Base-by-base conservation (phyloP, 2,888 invertebrate species). In the Stomorhina lunata region DNA sequence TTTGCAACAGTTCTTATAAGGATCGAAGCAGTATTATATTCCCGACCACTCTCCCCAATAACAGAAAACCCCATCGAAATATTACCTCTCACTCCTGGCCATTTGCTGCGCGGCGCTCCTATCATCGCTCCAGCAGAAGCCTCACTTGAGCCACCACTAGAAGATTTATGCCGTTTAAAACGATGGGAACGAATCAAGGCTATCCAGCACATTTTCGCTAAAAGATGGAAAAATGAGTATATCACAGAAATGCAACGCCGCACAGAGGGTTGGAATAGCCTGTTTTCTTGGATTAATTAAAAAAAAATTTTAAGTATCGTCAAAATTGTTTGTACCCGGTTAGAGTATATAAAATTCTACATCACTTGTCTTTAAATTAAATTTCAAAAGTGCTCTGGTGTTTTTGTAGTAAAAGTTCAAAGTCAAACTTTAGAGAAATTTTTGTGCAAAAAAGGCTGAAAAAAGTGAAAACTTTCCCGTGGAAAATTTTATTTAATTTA, bases 41-140 rank as follows among this genome's bases (percentile, higher is more conserved):
- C 45, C 1, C 20, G 25, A 17, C 78, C 77, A 2, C 12, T 77
- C 6, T 77, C 29, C n/a, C n/a, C n/a, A n/a, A n/a, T n/a, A n/a
- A n/a, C n/a, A n/a, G n/a, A n/a, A n/a, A n/a, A 78, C 15, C 72
- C 63, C 4, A 12, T 55, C 6, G 77, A 81, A 25, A n/a, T 78
- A 10, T 3, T 34, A 5, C 66, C 72, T 0, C 25, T 80, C 7
- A 76, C 75, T 22, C 71, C 81, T 10, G 81, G 81, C 1, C 72
- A 77, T 25, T 81, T n/a, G n/a, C 43, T 81, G 6, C 10, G 63
- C 3, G 72, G 77, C 9, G 61, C 61, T n/a, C n/a, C n/a, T n/a
- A n/a, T n/a, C n/a, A n/a, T n/a, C n/a, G n/a, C n/a, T 9, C 81
- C 61, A 9, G 29, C 72, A 0, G 29, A 63, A 9, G 63, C 65